phyloP scores from a whole-genome alignment of 2,113 vertebrate species.

The Paedocypris sp. region DNA sequence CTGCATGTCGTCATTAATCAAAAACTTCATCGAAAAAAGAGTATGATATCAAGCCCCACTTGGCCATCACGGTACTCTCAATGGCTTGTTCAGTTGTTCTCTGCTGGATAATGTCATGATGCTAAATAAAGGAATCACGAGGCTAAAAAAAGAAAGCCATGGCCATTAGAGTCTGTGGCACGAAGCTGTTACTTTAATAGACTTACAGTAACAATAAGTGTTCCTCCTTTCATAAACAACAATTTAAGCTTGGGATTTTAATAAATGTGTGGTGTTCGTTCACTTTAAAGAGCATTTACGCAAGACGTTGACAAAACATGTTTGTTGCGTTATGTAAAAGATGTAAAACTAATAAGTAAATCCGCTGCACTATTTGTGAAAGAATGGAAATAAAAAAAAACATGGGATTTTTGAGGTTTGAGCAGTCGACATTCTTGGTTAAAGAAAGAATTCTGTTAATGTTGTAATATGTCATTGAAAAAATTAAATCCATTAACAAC shows the following conservation, averaged over 20 bases:
- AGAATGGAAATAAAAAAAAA: too few species aligned
- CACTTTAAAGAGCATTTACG: too few species aligned
- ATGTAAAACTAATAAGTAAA: too few species aligned
- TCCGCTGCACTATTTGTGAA: too few species aligned
- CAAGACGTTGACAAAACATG: too few species aligned
- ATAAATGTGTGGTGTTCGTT: too few species aligned
- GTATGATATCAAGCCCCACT: conserved; percentile 37
- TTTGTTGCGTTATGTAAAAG: too few species aligned
- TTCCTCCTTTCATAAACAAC: background rate
- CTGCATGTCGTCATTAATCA: conserved; percentile 63
- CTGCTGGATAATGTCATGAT: background rate
- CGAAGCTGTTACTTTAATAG: background rate
- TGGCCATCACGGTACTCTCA: background rate
- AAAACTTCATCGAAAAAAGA: conserved; percentile 40
- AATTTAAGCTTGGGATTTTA: background rate
- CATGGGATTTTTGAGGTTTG: too few species aligned
- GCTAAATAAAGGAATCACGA: background rate
- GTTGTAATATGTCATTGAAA: too few species aligned
- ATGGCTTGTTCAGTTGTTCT: background rate
- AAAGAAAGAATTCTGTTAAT: too few species aligned
- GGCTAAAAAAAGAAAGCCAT: background rate
- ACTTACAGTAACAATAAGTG: background rate
- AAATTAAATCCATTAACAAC: too few species aligned
- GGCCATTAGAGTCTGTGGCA: background rate
- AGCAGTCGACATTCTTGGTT: too few species aligned